Evolutionary conservation across 2,113 vertebrate genomes (phyloP), one percentile per base, ranked within the genome.

Genomic region (Helogale parvula): DNA sequence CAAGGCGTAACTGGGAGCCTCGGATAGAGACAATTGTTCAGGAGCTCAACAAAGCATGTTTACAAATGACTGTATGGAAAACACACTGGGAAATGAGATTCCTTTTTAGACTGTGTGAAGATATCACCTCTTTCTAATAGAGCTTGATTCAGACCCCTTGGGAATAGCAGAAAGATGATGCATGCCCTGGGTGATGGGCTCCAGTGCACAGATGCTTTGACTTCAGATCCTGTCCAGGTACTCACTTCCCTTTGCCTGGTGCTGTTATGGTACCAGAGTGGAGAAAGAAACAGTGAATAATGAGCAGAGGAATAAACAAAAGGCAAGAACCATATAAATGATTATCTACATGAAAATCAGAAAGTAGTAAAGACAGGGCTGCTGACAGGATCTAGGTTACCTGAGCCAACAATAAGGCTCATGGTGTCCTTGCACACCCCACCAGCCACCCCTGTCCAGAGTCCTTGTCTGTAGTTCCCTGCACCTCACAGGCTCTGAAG

Each of bases 371-470:
- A 74, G 5, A 60, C 13, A 66, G 21, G 33, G 33, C 12, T 38
- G 19, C 68, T 6, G 38, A 1, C 31, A 71, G 12, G 16, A 86
- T 16, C 63, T 17, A 33, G 3, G 19, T 80, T n/a, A n/a, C 47
- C 21, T 23, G 23, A 82, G 33, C 45, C 66, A 68, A 3, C 9
- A 19, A 33, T 4, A 41, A 79, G 9, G 52, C 38, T 38, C 9
- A 14, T 7, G 21, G 17, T 33, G 71, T 2, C n/a, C 1, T 11
- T 27, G 7, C 2, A 4, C 0, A 4, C 7, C 2, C 35, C 14
- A 5, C n/a, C 12, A 38, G 35, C 21, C 38, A 35, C 4, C 3
- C 31, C 12, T 10, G 3, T n/a, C 66, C 23, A 31, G 27, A 1
- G 9, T 23, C 5, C 4, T 57, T 12, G 2, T 35, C 50, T n/a